A percentile compares a stretch with the other conserved stretches of the same genome.
Evolutionary conservation across 1,140 invertebrate species (phyloP).

Genomic region (Pseudomyrmex gracilis): DNA sequence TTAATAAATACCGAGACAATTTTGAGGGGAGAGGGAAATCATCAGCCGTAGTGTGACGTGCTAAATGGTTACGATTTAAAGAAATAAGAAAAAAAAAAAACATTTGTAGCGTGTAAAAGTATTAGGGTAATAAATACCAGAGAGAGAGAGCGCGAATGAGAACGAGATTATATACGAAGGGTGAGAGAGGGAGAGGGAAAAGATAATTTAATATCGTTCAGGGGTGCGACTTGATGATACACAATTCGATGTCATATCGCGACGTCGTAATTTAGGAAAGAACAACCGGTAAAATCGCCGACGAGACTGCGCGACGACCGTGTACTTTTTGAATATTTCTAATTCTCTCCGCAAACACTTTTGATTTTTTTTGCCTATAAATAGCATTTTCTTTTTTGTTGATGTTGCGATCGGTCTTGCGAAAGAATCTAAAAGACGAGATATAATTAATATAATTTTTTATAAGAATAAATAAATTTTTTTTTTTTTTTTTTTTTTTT

Average conservation of each 20-base stretch:
- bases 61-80: conserved; percentile 67
- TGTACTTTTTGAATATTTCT: not conserved
- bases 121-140: conserved; percentile 73
- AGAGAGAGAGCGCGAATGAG: conserved; percentile 57
- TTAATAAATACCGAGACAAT: conserved; percentile 67
- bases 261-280: conserved; percentile 45
- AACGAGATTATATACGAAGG: conserved; percentile 46
- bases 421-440: not conserved
- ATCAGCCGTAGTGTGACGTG: conserved; percentile 74
- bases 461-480: no score
- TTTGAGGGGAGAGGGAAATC: not conserved
- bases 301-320: conserved; percentile 57
- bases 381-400: not conserved
- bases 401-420: not conserved
- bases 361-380: no score
- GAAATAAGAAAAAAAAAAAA: conserved; percentile 62
- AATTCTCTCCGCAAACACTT: no score
- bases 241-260: conserved; percentile 30
- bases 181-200: not conserved
- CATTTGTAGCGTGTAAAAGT: conserved; percentile 78
- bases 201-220: conserved; percentile 56
- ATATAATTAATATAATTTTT: no score
- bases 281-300: conserved; percentile 67
- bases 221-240: conserved; percentile 66
- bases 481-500: no score